Base-by-base conservation (phyloP, 1,140 invertebrate species). In the Eumeta japonica region DNA sequence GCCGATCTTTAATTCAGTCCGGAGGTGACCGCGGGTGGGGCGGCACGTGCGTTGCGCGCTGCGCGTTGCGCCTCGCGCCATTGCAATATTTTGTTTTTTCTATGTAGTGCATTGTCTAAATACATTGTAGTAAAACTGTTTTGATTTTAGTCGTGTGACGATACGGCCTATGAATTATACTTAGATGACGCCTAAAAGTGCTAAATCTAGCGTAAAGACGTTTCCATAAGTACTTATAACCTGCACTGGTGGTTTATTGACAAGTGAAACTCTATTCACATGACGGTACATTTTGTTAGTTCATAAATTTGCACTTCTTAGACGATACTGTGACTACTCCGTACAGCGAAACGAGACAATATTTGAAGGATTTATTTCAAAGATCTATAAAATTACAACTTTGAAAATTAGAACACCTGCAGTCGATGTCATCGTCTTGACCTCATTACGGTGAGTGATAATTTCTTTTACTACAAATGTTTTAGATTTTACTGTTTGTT, bases 241-340 rank as follows among this genome's bases (percentile, higher is more conserved):
- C 49, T 57, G 52, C 50, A 49, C 42, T 45, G 43, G 56, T 62
- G 62, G 49, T 50, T 60, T 65, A 70, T 70, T 73, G 64, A 68
- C 61, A 67, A 67, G 65, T 71, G 66, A 68, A 73, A 71, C 61
- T 65, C 50, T 45, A 48, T 61, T 59, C 47, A n/a, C n/a, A n/a
- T n/a, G n/a, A n/a, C n/a, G n/a, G n/a, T n/a, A n/a, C n/a, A n/a
- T n/a, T n/a, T n/a, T n/a, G n/a, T n/a, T n/a, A n/a, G n/a, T n/a
- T n/a, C n/a, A n/a, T n/a, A n/a, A n/a, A n/a, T n/a, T n/a, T n/a
- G n/a, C n/a, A n/a, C n/a, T n/a, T n/a, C n/a, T n/a, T n/a, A n/a
- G n/a, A n/a, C n/a, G n/a, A n/a, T n/a, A n/a, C n/a, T n/a, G n/a
- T n/a, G n/a, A n/a, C n/a, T n/a, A n/a, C n/a, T n/a, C n/a, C n/a